phyloP scores from a whole-genome alignment of 2,113 vertebrate genomes.

The Leptobrachium ailaonicum region DNA sequence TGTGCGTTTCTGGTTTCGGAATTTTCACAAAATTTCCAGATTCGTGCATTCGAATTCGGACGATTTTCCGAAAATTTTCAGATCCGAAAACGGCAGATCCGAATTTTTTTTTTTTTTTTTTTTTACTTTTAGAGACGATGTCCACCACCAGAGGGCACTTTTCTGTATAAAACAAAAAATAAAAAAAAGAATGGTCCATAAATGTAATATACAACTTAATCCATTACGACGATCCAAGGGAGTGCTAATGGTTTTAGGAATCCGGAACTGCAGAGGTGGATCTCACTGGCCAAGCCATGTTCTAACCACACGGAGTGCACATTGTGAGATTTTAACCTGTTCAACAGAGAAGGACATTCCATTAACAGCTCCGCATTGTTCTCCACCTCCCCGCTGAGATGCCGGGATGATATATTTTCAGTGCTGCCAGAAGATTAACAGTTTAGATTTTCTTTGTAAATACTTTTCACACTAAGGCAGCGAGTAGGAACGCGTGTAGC shows the following conservation, averaged over 20 bases:
- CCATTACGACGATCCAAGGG: conserved; percentile 36
- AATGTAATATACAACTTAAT: conserved; percentile 44
- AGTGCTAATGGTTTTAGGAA: conserved; percentile 39
- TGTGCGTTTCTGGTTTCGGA: too few species aligned
- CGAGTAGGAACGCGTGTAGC: neutral
- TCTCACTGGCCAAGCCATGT: neutral
- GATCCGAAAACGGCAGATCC: too few species aligned
- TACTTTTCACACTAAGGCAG: conserved; percentile 1
- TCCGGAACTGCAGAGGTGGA: conserved; percentile 46
- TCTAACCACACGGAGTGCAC: conserved; percentile 1
- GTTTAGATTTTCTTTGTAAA: neutral
- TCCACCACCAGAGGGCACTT: too few species aligned
- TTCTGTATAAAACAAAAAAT: too few species aligned
- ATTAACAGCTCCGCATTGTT: conserved; percentile 18
- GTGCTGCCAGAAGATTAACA: neutral
- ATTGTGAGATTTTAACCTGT: neutral
- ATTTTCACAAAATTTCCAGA: too few species aligned
- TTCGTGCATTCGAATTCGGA: too few species aligned
- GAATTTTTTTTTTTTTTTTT: neutral
- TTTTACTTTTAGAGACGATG: too few species aligned
- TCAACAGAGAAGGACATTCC: conserved; percentile 6
- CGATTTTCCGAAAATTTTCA: too few species aligned
- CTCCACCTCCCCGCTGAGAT: conserved; percentile 3
- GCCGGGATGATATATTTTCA: neutral
- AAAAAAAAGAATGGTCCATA: conserved; percentile 14